Conservation (phyloP, 1,140 invertebrate genomes). For the Trichonephila clavipes region DNA sequence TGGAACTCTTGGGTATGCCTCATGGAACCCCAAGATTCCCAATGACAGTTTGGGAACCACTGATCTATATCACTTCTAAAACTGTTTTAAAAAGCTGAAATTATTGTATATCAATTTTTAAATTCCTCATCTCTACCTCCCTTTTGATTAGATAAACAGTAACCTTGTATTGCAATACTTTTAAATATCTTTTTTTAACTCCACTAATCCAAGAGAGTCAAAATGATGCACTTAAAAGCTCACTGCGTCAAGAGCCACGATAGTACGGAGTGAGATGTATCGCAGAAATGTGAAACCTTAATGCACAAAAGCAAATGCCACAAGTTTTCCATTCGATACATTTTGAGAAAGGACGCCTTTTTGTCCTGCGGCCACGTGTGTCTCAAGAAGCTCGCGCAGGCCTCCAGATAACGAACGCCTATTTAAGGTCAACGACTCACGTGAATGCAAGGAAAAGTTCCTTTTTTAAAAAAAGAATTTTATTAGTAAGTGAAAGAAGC, state of each 20-base stretch:
- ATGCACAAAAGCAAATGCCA: neutral
- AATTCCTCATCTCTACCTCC: too few species aligned
- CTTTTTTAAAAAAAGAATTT: neutral
- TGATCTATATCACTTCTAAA: too few species aligned
- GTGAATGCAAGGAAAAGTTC: neutral
- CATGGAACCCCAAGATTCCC: too few species aligned
- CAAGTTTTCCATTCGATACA: neutral
- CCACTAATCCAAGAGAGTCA: too few species aligned
- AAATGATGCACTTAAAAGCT: too few species aligned
- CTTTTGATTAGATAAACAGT: too few species aligned
- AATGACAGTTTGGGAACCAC: too few species aligned
- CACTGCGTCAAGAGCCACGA: neutral
- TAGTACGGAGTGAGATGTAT: neutral
- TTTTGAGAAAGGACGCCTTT: neutral
- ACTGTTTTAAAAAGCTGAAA: too few species aligned
- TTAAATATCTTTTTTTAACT: too few species aligned
- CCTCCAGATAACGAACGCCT: neutral
- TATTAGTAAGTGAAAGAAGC: neutral
- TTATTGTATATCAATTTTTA: too few species aligned
- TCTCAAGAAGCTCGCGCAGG: neutral
- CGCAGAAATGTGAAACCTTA: neutral
- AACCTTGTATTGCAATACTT: too few species aligned
- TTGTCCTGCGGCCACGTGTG: neutral
- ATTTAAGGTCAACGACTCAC: constrained; percentile 2
- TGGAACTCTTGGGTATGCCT: too few species aligned